These are phyloP conservation scores for Pygoscelis adeliae DNA, from an alignment of 2,113 vertebrate genomes.

Conservation along the genomic window DNA sequence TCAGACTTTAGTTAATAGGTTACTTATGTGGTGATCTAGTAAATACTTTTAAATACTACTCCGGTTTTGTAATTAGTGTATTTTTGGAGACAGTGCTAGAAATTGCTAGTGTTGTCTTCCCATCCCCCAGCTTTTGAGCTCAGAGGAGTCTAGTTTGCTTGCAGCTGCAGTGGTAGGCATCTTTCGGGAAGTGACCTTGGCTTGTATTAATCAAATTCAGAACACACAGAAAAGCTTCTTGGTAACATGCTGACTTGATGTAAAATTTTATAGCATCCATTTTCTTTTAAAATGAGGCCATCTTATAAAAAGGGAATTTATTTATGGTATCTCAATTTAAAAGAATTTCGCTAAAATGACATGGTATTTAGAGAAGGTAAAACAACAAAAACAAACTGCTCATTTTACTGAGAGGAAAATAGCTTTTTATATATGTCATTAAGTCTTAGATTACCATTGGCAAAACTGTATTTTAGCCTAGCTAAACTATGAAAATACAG, in stretches of 20 bases:
- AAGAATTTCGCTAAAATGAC: conserved; percentile 3
- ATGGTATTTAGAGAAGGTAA: background rate
- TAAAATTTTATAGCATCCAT: conserved; percentile 77
- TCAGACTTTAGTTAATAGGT: background rate
- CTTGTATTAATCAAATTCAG: conserved; percentile 82
- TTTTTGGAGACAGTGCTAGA: conserved; percentile 45
- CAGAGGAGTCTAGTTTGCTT: conserved; percentile 57
- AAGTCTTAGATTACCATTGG: background rate
- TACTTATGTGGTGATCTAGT: background rate
- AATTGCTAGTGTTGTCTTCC: conserved; percentile 26
- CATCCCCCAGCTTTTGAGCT: conserved; percentile 52
- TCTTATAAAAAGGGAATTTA: conserved; percentile 53
- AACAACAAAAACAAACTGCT: background rate
- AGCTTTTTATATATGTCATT: background rate
- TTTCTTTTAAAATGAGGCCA: conserved; percentile 74
- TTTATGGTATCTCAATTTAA: conserved; percentile 38
- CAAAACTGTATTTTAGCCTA: background rate
- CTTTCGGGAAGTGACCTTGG: conserved; percentile 83
- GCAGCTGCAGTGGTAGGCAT: conserved; percentile 79
- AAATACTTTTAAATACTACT: background rate
- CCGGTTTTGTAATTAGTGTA: background rate
- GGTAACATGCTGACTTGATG: conserved; percentile 80
- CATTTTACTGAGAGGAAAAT: background rate
- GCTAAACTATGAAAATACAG: background rate
- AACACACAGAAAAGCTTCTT: conserved; percentile 78